Evolutionary conservation across 1,140 invertebrate genomes (phyloP).

Genomic region (Branchinecta lynchi): DNA sequence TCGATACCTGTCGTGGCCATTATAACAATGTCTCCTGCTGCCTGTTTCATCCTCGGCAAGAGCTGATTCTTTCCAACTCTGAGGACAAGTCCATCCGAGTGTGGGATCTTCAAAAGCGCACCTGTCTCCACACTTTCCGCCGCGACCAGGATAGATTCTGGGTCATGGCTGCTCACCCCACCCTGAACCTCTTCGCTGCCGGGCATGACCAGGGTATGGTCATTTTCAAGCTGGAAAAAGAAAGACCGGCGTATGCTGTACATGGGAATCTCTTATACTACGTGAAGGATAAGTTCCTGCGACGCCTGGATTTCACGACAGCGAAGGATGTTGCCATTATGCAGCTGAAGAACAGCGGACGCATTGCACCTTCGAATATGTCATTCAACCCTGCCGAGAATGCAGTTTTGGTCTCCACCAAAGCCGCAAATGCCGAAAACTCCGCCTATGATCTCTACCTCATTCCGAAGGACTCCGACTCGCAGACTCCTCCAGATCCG

Average conservation of each 20-base stretch:
- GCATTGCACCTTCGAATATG: conserved; percentile 53
- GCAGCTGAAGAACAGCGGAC: conserved; percentile 67
- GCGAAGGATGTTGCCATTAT: conserved; percentile 84
- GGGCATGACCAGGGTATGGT: conserved; percentile 92
- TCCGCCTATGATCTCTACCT: conserved; percentile 87
- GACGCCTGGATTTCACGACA: conserved; percentile 78
- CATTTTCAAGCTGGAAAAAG: conserved; percentile 73
- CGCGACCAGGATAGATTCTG: conserved; percentile 94
- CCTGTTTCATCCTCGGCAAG: conserved; percentile 91
- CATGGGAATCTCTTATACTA: conserved; percentile 89
- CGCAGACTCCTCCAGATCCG: conserved; percentile 36
- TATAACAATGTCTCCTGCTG: conserved; percentile 99
- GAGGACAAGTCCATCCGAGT: conserved; percentile 96
- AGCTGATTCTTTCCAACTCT: conserved; percentile 90
- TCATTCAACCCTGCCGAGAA: conserved; percentile 94
- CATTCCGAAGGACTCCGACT: conserved; percentile 58
- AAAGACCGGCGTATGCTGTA: conserved; percentile 87
- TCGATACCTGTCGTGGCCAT: conserved; percentile 95
- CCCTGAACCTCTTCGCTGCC: conserved; percentile 40
- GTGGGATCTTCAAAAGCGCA: conserved; percentile 97
- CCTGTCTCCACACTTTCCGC: conserved; percentile 87
- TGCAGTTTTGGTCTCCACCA: conserved; percentile 63
- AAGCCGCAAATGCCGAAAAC: conserved; percentile 58
- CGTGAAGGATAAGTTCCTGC: conserved; percentile 81
- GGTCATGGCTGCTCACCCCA: conserved; percentile 76